Evolutionary conservation across 2,113 vertebrate genomes (phyloP), one percentile per base, ranked within the genome.

Genomic region (Thinocorus orbignyianus): DNA sequence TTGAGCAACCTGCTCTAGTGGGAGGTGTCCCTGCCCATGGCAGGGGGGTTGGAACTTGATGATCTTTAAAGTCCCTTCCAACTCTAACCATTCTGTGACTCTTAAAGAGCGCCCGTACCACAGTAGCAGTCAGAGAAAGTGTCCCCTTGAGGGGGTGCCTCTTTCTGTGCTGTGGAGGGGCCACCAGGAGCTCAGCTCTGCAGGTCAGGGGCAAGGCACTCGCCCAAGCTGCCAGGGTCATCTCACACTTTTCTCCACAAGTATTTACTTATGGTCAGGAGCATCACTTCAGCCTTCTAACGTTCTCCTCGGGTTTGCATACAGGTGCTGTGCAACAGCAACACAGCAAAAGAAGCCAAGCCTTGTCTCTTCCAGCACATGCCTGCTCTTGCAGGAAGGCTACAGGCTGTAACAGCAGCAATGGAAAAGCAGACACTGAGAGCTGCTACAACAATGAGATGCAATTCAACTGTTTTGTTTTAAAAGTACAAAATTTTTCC

Each of bases 81-180:
- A n/a, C n/a, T n/a, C n/a, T n/a, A n/a, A n/a, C n/a, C n/a, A n/a
- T n/a, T n/a, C n/a, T n/a, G n/a, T n/a, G n/a, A n/a, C n/a, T n/a
- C n/a, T n/a, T n/a, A n/a, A n/a, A n/a, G 64, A 68, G 48, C 1
- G 9, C n/a, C 9, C 1, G 1, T 25, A 19, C 16, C 44, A 19
- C 33, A 20, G 65, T 1, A n/a, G 51, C 62, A 54, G 60, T 71
- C 70, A 31, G 64, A 84, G 42, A 39, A 49, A 17, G 26, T 42
- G 24, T 68, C 28, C 42, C 48, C 25, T 70, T 61, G 44, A 78
- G 5, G 20, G 10, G 5, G 4, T 73, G 64, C 20, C 41, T 19
- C 68, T 83, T 82, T 30, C 20, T 61, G 55, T 49, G 58, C 31
- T 92, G 26, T 10, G 8, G 17, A 73, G 24, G 10, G 35, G 10